Conservation (phyloP, 2,797 vertebrate species). For the Gallinago stenura region DNA sequence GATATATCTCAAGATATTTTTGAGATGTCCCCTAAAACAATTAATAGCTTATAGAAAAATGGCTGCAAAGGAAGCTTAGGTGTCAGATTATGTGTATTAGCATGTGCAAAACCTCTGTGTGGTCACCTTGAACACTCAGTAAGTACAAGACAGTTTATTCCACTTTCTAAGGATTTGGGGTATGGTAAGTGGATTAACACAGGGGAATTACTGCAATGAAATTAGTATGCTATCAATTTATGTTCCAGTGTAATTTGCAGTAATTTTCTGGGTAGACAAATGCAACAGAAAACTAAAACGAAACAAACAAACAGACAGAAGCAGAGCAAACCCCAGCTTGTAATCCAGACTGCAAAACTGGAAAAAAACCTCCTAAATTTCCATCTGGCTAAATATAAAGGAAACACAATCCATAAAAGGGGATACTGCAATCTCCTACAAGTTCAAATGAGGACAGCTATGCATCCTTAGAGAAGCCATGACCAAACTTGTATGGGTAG, state of each 20-base stretch:
- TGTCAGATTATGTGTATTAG: neutral
- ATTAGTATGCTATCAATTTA: neutral
- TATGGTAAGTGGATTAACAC: neutral
- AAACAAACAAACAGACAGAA: neutral
- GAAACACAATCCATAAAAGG: neutral
- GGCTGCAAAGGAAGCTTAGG: neutral
- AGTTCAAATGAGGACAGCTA: neutral
- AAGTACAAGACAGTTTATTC: neutral
- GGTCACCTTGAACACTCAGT: neutral
- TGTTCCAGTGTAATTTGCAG: neutral
- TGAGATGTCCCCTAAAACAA: neutral
- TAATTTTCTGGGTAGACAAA: neutral
- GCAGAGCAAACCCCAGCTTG: neutral
- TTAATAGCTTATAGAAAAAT: neutral
- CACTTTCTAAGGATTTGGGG: neutral
- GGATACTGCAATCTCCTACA: neutral
- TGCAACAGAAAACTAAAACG: neutral
- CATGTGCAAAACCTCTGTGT: neutral
- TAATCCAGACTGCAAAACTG: neutral
- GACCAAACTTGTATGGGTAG: neutral
- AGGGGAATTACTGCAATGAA: neutral
- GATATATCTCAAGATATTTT: neutral
- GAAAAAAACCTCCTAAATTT: neutral
- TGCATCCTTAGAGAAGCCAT: neutral
- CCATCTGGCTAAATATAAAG: conserved; percentile 17